phyloP scores from a whole-genome alignment of 30 jellyfish, hydroid and myxozoan genomes.

The Morbakka virulenta region DNA sequence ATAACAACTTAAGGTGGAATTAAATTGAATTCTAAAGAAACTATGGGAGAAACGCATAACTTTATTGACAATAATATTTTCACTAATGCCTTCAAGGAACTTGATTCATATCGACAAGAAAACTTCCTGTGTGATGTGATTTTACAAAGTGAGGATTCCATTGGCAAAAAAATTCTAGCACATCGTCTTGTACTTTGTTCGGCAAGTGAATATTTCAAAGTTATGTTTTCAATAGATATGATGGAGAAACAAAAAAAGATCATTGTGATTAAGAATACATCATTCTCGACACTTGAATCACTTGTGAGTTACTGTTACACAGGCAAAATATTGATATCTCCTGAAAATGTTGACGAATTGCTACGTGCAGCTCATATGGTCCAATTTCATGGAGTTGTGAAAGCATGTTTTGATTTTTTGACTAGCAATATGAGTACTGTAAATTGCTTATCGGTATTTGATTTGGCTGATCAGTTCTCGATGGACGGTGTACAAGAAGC shows the following conservation, averaged over 20 bases:
- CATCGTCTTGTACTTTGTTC: slow-evolving; percentile 76
- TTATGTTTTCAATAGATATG: slow-evolving; percentile 79
- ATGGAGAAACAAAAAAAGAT: slow-evolving; percentile 54
- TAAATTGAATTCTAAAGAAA: too few relatives aligned
- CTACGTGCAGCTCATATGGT: slow-evolving; percentile 84
- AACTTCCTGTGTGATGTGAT: slow-evolving; percentile 61
- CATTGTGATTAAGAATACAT: slow-evolving; percentile 45
- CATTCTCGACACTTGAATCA: slow-evolving; percentile 39
- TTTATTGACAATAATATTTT: background rate
- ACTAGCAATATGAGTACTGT: slow-evolving; percentile 51
- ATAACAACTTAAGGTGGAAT: too few relatives aligned
- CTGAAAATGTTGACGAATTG: slow-evolving; percentile 47
- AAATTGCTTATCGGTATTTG: slow-evolving; percentile 71
- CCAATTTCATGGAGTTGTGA: slow-evolving; percentile 71
- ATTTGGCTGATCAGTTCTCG: slow-evolving; percentile 70
- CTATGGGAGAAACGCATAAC: too few relatives aligned
- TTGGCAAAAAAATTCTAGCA: slow-evolving; percentile 33
- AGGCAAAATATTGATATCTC: slow-evolving; percentile 27
- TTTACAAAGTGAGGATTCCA: slow-evolving; percentile 59
- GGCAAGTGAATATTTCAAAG: slow-evolving; percentile 61
- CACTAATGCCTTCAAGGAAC: background rate
- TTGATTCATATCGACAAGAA: background rate
- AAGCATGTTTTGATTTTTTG: slow-evolving; percentile 67
- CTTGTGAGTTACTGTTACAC: slow-evolving; percentile 65
- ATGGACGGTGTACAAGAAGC: slow-evolving; percentile 52